These are phyloP conservation scores for Arremon aurantiirostris DNA, from an alignment of 2,797 vertebrate species.

Conservation along the genomic window DNA sequence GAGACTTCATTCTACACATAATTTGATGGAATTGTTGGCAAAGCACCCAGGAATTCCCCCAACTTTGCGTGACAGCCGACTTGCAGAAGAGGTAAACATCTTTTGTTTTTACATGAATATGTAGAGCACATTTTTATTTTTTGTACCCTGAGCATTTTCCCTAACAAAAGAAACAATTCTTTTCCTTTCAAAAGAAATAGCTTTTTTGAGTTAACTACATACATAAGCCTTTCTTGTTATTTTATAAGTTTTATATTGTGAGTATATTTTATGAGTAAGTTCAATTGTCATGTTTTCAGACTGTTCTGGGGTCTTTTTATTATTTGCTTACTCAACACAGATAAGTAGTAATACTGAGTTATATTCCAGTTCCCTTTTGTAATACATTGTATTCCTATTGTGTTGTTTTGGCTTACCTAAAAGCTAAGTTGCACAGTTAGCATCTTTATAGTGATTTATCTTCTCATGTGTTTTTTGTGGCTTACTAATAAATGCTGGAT, in stretches of 20 bases:
- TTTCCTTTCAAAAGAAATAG: background rate
- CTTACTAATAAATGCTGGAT: background rate
- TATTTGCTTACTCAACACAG: background rate
- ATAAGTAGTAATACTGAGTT: background rate
- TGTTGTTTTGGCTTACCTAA: background rate
- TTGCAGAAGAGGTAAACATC: constrained; percentile 88
- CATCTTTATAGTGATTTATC: background rate
- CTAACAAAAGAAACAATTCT: background rate
- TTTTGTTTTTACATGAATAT: background rate
- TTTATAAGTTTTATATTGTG: background rate
- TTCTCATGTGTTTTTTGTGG: background rate
- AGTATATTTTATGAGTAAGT: background rate
- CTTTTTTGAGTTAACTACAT: background rate
- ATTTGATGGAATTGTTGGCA: constrained; percentile 90
- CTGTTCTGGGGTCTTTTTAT: background rate
- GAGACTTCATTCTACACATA: constrained; percentile 98
- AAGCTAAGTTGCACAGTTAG: background rate
- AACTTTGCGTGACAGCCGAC: constrained; percentile 88
- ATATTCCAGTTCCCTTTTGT: background rate
- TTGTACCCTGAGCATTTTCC: background rate
- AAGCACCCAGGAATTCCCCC: constrained; percentile 94
- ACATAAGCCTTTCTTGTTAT: background rate
- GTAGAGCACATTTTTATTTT: background rate
- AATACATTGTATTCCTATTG: background rate
- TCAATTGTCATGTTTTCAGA: background rate